Conservation (phyloP, 1,140 invertebrate species). For the Meloidogyne hapla region DNA sequence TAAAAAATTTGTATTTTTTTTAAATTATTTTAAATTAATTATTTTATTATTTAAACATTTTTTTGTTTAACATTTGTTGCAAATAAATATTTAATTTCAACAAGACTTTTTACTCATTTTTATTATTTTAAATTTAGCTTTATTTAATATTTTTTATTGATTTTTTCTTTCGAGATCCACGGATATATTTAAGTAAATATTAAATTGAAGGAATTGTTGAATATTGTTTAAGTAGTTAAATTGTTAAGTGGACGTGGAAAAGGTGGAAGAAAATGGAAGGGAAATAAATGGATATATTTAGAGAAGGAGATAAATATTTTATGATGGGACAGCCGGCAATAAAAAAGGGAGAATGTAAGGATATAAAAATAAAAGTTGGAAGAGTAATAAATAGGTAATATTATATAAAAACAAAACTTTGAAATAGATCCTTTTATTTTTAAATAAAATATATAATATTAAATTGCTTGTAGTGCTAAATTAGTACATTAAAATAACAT, state of each 20-base stretch:
- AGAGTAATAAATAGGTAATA: background rate
- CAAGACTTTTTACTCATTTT: no score
- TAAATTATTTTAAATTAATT: no score
- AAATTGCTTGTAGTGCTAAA: background rate
- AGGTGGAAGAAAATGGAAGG: background rate
- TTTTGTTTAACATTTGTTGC: no score
- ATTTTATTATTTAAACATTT: no score
- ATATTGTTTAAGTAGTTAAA: no score
- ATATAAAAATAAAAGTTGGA: background rate
- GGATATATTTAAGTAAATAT: background rate
- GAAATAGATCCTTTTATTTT: background rate
- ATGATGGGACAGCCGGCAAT: background rate
- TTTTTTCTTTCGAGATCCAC: background rate
- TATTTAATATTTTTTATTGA: background rate
- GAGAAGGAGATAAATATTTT: background rate
- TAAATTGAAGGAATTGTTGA: background rate
- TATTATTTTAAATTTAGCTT: background rate
- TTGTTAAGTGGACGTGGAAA: background rate
- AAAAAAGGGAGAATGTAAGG: background rate
- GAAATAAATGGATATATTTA: background rate
- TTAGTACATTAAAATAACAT: background rate
- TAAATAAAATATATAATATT: slow-evolving; percentile 3
- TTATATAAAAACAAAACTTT: background rate
- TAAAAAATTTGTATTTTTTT: no score
- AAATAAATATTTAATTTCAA: no score